Percentiles rank a stretch among this genome's conserved stretches.
These are phyloP conservation scores for Bergia sp. DNA, from an alignment of 92 coral and sea anemone genomes.

Conservation along the genomic window DNA sequence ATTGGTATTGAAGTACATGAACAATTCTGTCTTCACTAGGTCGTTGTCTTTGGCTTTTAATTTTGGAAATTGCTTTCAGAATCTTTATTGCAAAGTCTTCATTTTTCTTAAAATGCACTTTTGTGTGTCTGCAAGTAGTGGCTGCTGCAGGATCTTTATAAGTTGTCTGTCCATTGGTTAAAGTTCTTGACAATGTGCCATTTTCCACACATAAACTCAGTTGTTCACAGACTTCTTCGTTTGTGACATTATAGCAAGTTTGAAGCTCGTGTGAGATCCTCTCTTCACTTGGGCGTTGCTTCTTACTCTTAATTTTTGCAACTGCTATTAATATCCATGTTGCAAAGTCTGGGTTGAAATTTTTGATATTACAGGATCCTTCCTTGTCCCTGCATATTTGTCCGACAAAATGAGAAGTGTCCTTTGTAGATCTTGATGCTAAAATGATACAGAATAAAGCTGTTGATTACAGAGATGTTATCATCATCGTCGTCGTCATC, in stretches of 20 bases:
- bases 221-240: conserved; percentile 47
- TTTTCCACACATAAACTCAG: conserved; percentile 43
- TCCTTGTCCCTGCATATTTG: neutral
- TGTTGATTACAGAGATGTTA: neutral
- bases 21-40: conserved; percentile 57
- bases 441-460: neutral
- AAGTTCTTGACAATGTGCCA: conserved; percentile 44
- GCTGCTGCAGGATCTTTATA: conserved; percentile 51
- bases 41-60: conserved; percentile 54
- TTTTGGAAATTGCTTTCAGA: conserved; percentile 23
- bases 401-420: neutral
- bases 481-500: too few species aligned
- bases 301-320: conserved; percentile 43
- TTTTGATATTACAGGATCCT: neutral
- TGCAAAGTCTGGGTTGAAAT: neutral
- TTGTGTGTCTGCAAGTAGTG: neutral
- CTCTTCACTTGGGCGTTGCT: conserved; percentile 63
- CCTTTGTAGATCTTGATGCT: neutral
- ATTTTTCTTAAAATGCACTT: neutral
- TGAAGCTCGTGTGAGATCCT: conserved; percentile 50
- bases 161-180: conserved; percentile 43
- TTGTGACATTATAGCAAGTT: conserved; percentile 32
- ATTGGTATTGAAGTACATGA: conserved; percentile 28
- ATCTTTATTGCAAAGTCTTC: neutral
- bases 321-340: conserved; percentile 21